A percentile compares a stretch with the other conserved stretches of the same genome.
phyloP scores from a whole-genome alignment of 2,797 vertebrate species.

The Cyclopterus lumpus region DNA sequence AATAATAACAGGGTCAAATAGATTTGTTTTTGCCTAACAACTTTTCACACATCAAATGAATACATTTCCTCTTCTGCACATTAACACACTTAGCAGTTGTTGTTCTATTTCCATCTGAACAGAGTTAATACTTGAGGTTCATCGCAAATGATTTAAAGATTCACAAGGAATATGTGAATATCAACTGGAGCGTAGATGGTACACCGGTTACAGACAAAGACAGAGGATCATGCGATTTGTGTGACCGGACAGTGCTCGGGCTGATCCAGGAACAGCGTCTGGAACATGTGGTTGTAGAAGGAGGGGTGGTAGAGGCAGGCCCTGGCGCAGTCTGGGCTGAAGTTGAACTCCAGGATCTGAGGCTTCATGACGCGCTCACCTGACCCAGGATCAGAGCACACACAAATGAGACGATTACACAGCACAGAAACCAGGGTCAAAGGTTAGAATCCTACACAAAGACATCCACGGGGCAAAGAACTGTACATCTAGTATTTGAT shows the following conservation, averaged over 20 bases:
- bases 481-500: neutral
- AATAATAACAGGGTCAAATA: too few relatives aligned
- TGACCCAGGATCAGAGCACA: conserved; percentile 45
- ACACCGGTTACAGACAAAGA: neutral
- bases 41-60: too few relatives aligned
- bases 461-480: neutral
- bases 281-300: conserved; percentile 93
- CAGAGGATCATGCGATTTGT: conserved; percentile 72
- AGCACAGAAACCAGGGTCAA: neutral
- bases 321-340: conserved; percentile 90
- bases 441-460: neutral
- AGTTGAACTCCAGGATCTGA: conserved; percentile 92
- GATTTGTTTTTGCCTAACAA: too few relatives aligned
- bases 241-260: conserved; percentile 81
- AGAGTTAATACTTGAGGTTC: too few relatives aligned
- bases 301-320: conserved; percentile 89
- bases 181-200: neutral
- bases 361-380: conserved; percentile 87
- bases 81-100: too few relatives aligned
- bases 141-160: neutral
- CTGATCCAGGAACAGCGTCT: conserved; percentile 88
- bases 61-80: too few relatives aligned
- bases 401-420: neutral
- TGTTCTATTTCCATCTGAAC: too few relatives aligned
- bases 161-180: neutral